Evolutionary conservation across 2,888 invertebrate genomes (phyloP).

Genomic region (Syrista parreyssii): DNA sequence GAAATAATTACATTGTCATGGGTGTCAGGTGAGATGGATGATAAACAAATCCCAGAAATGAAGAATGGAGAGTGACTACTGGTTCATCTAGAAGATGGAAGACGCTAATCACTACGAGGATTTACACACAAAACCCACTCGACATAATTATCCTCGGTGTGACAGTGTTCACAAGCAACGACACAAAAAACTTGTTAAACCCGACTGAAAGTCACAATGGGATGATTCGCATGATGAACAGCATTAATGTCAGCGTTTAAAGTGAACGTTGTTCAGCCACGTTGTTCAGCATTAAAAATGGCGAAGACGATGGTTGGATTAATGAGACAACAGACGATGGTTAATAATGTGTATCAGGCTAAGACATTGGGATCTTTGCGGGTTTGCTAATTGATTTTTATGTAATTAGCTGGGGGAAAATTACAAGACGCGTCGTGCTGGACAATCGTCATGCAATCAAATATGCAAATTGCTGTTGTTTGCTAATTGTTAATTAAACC

Average conservation of each 20-base stretch:
- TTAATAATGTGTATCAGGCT: not conserved
- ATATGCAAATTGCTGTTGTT: not conserved
- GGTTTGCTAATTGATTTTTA: not conserved
- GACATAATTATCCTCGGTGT: not conserved
- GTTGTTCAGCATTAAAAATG: not conserved
- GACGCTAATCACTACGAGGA: not conserved
- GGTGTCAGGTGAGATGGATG: not conserved
- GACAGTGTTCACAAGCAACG: not conserved
- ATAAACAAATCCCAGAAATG: not conserved
- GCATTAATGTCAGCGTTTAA: not conserved
- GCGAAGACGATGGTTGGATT: not conserved
- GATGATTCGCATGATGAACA: not conserved
- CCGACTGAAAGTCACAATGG: not conserved
- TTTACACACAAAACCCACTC: constrained; percentile 12
- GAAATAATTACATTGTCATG: not conserved
- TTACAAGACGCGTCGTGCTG: not conserved
- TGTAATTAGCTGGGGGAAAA: not conserved
- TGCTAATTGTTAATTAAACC: not conserved
- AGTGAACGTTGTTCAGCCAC: not conserved
- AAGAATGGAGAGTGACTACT: not conserved
- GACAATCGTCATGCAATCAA: not conserved
- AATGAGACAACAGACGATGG: not conserved
- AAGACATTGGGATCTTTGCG: not conserved
- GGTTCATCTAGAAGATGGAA: not conserved
- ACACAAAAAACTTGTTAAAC: not conserved